These are phyloP conservation scores for Epinephelus fuscoguttatus DNA, from an alignment of 2,113 vertebrate genomes.

Conservation along the genomic window DNA sequence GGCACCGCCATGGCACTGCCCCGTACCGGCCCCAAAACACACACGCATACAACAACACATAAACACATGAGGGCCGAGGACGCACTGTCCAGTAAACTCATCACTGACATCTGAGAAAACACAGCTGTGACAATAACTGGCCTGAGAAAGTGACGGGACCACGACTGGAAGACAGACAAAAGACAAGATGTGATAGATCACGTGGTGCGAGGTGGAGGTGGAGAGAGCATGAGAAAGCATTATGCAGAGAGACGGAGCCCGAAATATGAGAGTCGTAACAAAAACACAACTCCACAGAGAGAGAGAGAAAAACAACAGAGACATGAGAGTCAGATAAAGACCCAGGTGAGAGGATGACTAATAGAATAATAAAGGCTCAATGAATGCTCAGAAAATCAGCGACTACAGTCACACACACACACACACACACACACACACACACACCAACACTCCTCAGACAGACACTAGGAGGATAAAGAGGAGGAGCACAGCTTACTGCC, in stretches of 20 bases:
- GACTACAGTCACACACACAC: slow-evolving; percentile 13
- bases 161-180: neutral
- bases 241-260: neutral
- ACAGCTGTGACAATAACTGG: slow-evolving; percentile 81
- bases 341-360: slow-evolving; percentile 63
- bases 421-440: neutral
- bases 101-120: slow-evolving; percentile 60
- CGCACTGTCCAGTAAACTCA: slow-evolving; percentile 55
- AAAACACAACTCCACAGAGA: slow-evolving; percentile 55
- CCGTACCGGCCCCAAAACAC: slow-evolving; percentile 58
- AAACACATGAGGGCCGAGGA: slow-evolving; percentile 20
- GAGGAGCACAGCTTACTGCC: slow-evolving; percentile 30
- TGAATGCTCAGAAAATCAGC: neutral
- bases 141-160: slow-evolving; percentile 28
- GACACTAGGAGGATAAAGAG: neutral
- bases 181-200: neutral
- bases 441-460: slow-evolving; percentile 8
- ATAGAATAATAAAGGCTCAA: slow-evolving; percentile 18
- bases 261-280: slow-evolving; percentile 71
- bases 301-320: slow-evolving; percentile 12
- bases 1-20: slow-evolving; percentile 71
- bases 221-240: slow-evolving; percentile 38
- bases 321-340: slow-evolving; percentile 52
- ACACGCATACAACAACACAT: slow-evolving; percentile 25
- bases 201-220: slow-evolving; percentile 1